Evolutionary conservation across 2,797 vertebrate genomes (phyloP), one percentile per base, ranked within the genome.

Genomic region (Protonibea diacanthus): DNA sequence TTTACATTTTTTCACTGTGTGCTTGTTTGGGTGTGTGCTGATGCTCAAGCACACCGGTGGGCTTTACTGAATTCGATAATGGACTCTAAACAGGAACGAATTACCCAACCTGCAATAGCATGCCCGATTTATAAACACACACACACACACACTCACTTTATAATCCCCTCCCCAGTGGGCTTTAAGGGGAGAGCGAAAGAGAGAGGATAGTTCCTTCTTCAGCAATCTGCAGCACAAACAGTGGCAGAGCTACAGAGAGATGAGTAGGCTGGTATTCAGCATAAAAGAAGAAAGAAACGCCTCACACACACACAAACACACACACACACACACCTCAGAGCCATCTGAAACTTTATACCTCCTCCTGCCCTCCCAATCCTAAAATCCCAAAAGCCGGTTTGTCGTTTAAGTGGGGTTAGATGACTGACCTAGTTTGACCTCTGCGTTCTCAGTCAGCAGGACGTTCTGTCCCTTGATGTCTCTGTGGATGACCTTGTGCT

Each of bases 391-490:
- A n/a, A 74, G 75, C 59, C 12, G 4, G 74, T 85, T 83, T 71
- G 78, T 78, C 44, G 25, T 27, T 27, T 27, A 81, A 66, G 80
- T 17, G 52, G 48, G 68, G 80, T 78, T 67, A 45, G 73, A 66
- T 75, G 86, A 76, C 95, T 96, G 92, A 99, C 98, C 98, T 88
- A 99, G 94, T 88, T 99, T 99, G 88, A 99, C 97, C 94, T 99
- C 98, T 21, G 98, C 98, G 1, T 97, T 97, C 93, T 99, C 97
- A 0, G 97, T 99, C 92, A 99, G 95, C 94, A 99, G 94, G 65
- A 99, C 98, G 49, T 99, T 99, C 88, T 99, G 98, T 69, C 98
- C 98, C 94, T 99, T 99, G 92, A 99, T 99, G 93, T 99, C 98
- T 89, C 98, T 93, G 93, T 99, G 98, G 95, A 99, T 99, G 94